These are phyloP conservation scores for Zaprionus africanus DNA, from an alignment of 1,140 invertebrate species.

Conservation along the genomic window DNA sequence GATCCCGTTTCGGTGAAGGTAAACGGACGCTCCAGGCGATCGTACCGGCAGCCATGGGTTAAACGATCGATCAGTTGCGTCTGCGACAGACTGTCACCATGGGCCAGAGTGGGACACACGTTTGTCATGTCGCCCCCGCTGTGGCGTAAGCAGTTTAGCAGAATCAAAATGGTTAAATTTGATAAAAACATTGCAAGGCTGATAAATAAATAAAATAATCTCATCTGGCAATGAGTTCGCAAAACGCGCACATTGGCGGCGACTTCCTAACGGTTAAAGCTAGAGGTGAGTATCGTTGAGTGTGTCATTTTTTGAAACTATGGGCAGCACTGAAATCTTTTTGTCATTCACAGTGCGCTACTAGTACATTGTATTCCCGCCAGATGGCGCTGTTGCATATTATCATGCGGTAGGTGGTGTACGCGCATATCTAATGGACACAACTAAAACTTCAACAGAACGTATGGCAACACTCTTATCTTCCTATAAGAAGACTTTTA, in stretches of 20 bases:
- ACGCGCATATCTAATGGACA: too few relatives aligned
- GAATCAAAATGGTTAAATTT: conserved; percentile 47
- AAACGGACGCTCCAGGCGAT: conserved; percentile 88
- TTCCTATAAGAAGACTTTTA: too few relatives aligned
- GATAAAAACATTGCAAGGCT: conserved; percentile 42
- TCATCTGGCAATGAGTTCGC: conserved; percentile 10
- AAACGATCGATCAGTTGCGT: conserved; percentile 89
- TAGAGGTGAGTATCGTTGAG: background rate
- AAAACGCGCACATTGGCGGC: background rate
- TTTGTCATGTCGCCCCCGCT: conserved; percentile 12
- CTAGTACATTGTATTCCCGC: background rate
- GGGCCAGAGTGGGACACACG: conserved; percentile 86
- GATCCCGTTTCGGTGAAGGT: conserved; percentile 76
- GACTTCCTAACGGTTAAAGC: conserved; percentile 24
- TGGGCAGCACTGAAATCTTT: background rate
- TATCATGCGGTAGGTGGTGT: too few relatives aligned
- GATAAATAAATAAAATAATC: background rate
- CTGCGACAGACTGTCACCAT: conserved; percentile 87
- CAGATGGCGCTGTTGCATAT: background rate
- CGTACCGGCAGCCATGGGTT: conserved; percentile 90
- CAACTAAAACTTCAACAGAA: too few relatives aligned
- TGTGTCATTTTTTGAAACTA: background rate
- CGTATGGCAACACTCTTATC: too few relatives aligned
- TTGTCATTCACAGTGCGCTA: background rate
- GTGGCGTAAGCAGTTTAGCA: conserved; percentile 47